Conservation (phyloP, 2,113 vertebrate species). For the Crotalus helleri region DNA sequence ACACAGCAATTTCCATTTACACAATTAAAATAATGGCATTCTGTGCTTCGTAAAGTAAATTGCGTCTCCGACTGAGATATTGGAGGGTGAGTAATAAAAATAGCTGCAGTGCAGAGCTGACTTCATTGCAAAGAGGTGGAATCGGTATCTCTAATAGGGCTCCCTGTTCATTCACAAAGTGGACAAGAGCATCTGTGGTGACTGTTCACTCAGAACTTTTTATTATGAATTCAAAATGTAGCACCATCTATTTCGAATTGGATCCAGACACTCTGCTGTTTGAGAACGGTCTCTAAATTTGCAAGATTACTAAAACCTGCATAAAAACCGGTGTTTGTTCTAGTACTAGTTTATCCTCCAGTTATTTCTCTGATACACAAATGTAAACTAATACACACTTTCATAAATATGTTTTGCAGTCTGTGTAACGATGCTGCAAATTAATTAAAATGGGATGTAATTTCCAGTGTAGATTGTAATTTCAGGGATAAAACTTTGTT, state of each 20-base stretch:
- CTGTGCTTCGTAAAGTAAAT: conserved; percentile 60
- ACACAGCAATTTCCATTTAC: conserved; percentile 70
- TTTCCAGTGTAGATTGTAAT: not conserved
- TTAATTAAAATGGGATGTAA: not conserved
- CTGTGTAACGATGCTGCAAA: not conserved
- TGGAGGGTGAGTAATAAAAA: conserved; percentile 61
- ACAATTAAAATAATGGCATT: conserved; percentile 70
- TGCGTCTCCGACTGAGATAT: conserved; percentile 60
- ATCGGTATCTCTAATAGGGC: conserved; percentile 41
- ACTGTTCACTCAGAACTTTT: not conserved
- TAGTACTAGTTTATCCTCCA: not conserved
- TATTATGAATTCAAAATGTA: not conserved
- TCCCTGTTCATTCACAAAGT: conserved; percentile 34
- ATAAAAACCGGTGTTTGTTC: not conserved
- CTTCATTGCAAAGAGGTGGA: conserved; percentile 61
- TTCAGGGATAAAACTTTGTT: not conserved
- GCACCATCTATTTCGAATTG: not conserved
- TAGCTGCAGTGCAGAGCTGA: conserved; percentile 59
- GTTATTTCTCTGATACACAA: conserved; percentile 15
- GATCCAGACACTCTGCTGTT: not conserved
- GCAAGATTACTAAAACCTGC: not conserved
- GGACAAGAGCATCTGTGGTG: not conserved
- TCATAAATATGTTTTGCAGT: not conserved
- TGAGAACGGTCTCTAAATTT: not conserved
- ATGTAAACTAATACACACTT: not conserved